phyloP scores from a whole-genome alignment of 2,797 vertebrate species.

The Falco cherrug region DNA sequence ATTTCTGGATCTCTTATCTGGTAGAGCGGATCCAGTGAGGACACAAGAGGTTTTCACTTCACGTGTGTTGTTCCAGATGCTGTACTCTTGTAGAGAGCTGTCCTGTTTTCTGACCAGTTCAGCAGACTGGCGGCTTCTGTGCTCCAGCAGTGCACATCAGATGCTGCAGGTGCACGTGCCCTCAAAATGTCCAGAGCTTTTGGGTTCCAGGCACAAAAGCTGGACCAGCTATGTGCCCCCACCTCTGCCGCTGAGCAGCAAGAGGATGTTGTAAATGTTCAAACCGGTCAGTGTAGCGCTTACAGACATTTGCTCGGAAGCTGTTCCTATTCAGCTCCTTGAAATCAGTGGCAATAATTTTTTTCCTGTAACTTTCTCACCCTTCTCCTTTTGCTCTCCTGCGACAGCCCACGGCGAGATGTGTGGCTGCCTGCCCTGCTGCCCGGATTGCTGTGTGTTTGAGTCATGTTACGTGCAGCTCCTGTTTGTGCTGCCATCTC shows the following conservation, averaged over 20 bases:
- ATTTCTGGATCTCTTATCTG: background rate
- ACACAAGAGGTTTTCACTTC: rapidly evolving
- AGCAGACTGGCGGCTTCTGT: background rate
- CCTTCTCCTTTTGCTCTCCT: background rate
- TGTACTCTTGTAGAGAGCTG: background rate
- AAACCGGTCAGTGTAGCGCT: background rate
- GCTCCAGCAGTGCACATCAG: background rate
- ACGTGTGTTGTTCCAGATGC: rapidly evolving
- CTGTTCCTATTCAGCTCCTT: background rate
- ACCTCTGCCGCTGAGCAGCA: background rate
- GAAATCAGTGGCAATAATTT: background rate
- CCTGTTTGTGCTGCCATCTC: background rate
- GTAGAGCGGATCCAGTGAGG: background rate
- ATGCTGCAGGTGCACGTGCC: background rate
- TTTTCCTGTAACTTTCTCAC: background rate
- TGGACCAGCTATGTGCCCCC: rapidly evolving
- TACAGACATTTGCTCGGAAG: background rate
- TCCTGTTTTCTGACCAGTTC: background rate
- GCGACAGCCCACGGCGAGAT: rapidly evolving
- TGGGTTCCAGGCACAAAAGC: background rate
- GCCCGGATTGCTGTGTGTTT: background rate
- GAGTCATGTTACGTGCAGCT: rapidly evolving
- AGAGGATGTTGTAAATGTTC: background rate
- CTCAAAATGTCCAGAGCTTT: background rate
- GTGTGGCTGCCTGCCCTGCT: background rate